Percentiles rank a stretch among this genome's conserved stretches.
phyloP scores from a whole-genome alignment of 2,888 invertebrate genomes.

The Pyrochroa serraticornis region DNA sequence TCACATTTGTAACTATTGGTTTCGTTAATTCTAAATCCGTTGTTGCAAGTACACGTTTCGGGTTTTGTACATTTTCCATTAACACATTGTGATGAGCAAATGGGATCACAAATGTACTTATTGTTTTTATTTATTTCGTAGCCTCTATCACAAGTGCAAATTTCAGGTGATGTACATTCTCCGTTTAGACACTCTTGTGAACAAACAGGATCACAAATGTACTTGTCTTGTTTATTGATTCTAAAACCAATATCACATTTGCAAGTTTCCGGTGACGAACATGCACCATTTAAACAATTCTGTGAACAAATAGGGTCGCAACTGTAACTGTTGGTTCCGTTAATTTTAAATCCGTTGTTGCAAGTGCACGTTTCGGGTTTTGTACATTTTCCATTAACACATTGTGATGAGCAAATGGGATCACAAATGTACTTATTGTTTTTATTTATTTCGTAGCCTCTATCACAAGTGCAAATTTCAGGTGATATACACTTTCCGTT shows the following conservation, averaged over 20 bases:
- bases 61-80: conserved; percentile 3
- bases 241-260: conserved; percentile 26
- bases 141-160: background rate
- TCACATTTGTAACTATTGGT: background rate
- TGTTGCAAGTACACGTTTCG: conserved; percentile 4
- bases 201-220: background rate
- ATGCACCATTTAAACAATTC: background rate
- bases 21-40: conserved; percentile 14
- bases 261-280: conserved; percentile 31
- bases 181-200: background rate
- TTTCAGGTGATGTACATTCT: background rate
- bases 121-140: background rate
- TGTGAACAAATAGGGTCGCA: background rate
- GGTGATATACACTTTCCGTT: conserved; percentile 52
- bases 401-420: background rate
- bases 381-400: conserved; percentile 1
- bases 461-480: conserved; percentile 33
- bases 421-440: background rate
- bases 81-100: background rate
- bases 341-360: conserved; percentile 12
- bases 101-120: background rate
- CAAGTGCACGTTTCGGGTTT: conserved; percentile 4
- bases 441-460: conserved; percentile 23
- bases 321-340: background rate
- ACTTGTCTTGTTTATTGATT: background rate